phyloP scores from a whole-genome alignment of 2,113 vertebrate species.

The Spea bombifrons region DNA sequence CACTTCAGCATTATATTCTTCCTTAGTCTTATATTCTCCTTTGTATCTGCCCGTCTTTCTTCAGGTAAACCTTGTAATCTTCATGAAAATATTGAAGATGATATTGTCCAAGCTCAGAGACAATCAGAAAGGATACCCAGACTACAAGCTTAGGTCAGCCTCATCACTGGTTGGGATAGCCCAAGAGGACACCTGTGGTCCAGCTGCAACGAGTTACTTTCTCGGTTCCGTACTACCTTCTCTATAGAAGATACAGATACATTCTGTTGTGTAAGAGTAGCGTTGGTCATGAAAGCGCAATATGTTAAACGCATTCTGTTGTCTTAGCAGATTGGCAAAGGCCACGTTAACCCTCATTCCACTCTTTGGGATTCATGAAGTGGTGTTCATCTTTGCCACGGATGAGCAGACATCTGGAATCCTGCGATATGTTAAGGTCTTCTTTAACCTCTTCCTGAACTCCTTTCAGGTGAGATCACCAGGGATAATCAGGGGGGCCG shows the following conservation, averaged over 20 bases:
- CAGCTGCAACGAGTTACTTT: no score
- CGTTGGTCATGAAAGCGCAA: no score
- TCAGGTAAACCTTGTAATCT: conserved; percentile 67
- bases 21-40: no score
- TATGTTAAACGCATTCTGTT: not conserved
- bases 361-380: conserved; percentile 76
- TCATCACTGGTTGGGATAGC: not conserved
- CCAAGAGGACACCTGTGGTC: no score
- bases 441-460: conserved; percentile 76
- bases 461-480: conserved; percentile 73
- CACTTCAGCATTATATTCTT: no score
- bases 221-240: no score
- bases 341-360: conserved; percentile 79
- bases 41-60: not conserved
- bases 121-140: conserved; percentile 68
- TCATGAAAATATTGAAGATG: conserved; percentile 70
- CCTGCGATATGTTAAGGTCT: conserved; percentile 74
- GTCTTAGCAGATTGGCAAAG: conserved; percentile 69
- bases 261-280: no score
- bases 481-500: no score
- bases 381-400: conserved; percentile 74
- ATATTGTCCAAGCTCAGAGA: conserved; percentile 77
- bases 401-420: conserved; percentile 76
- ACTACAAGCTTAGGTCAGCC: conserved; percentile 74
- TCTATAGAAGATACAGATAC: no score